Base-by-base conservation (phyloP, 2,797 vertebrate genomes). In the Enteromius radiatus region DNA sequence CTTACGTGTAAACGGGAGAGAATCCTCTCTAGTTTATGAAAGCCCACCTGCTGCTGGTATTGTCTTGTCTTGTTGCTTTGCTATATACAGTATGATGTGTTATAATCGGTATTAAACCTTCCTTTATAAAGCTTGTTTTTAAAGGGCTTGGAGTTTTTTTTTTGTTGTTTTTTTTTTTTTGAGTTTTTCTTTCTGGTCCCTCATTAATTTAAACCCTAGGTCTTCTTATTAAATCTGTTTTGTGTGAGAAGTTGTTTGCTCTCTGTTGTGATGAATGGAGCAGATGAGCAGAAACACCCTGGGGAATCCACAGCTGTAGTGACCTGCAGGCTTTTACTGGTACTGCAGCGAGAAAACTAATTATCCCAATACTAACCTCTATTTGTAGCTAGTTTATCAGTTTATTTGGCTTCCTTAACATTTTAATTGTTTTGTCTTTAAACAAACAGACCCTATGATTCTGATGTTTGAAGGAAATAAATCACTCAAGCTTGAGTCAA, bases 41-140 rank as follows among this genome's bases (percentile, higher is more conserved):
- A 76, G 56, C 45, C 47, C 61, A 67, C 47, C 61, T 67, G 59
- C 19, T 82, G 76, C 23, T 77, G 12, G 36, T 61, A 33, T 73
- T 80, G 26, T 36, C 23, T 45, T 43, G 12, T 71, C 7, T 52
- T 41, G n/a, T 54, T 41, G 31, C 43, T 61, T 52, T 28, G n/a
- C 28, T 71, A 31, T 61, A 61, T 49, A n/a, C n/a, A n/a, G n/a
- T n/a, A 14, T 38, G 14, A 36, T 59, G 49, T 49, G 9, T 56
- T 36, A 5, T 33, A 54, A 19, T 36, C 33, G 0, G 19, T 0
- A 3, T 14, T 54, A 54, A n/a, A n/a, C 28, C 19, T 74, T 54
- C 11, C 12, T 73, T 33, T 31, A 11, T 49, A 3, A 52, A 54
- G 14, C 19, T 71, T 5, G 28, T 12, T 26, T 56, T 1, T 23